phyloP scores from a whole-genome alignment of 2,888 invertebrate species.

The Aporophyla lueneburgensis region DNA sequence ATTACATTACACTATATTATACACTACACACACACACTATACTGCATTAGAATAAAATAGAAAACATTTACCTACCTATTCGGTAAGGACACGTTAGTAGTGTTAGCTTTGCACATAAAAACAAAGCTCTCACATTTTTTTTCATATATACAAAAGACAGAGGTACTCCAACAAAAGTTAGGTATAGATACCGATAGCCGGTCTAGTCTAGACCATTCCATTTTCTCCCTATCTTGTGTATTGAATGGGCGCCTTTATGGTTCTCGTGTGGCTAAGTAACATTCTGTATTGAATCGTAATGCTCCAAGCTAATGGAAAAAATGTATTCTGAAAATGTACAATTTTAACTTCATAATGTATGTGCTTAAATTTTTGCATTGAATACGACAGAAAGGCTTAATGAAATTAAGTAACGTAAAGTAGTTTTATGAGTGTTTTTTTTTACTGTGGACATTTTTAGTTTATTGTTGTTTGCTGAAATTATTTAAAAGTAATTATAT shows the following conservation, averaged over 20 bases:
- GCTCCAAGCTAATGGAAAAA: slow-evolving; percentile 42
- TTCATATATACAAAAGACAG: slow-evolving; percentile 4
- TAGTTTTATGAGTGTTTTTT: too few relatives aligned
- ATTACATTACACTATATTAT: too few relatives aligned
- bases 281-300: slow-evolving; percentile 47
- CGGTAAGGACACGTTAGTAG: background rate
- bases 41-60: background rate
- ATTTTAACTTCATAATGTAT: too few relatives aligned
- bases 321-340: slow-evolving; percentile 3
- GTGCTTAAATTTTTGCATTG: background rate
- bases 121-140: background rate
- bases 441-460: too few relatives aligned
- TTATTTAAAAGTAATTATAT: too few relatives aligned
- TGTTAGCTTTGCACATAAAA: background rate
- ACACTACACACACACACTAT: too few relatives aligned
- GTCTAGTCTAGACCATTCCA: slow-evolving; percentile 67
- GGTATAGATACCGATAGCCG: slow-evolving; percentile 44
- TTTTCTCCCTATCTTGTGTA: slow-evolving; percentile 61
- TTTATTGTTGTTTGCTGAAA: too few relatives aligned
- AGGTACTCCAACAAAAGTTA: slow-evolving; percentile 2
- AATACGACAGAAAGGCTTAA: background rate
- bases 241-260: slow-evolving; percentile 55
- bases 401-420: too few relatives aligned
- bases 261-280: slow-evolving; percentile 57
- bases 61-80: background rate